Evolutionary conservation across 2,113 vertebrate genomes (phyloP).

Genomic region (Sorex araneus): DNA sequence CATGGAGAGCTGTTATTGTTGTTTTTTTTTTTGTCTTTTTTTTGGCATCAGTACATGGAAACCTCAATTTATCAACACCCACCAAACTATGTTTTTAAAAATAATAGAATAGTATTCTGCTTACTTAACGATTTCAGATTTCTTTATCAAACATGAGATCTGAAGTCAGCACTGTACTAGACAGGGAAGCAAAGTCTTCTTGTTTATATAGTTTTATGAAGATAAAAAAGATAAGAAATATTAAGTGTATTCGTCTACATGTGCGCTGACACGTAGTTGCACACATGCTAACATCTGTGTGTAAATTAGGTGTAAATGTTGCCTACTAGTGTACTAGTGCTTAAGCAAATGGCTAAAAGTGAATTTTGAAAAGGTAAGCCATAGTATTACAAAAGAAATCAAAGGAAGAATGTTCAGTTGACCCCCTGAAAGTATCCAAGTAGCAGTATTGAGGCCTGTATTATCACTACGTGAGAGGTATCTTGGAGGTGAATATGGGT

Average conservation of each 20-base stretch:
- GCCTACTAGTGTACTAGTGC: conserved; percentile 11
- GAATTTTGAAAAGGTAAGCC: conserved; percentile 31
- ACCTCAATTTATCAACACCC: conserved; percentile 37
- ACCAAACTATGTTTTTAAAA: background rate
- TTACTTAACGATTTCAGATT: conserved; percentile 53
- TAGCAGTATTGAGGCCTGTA: background rate
- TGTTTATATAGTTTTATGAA: conserved; percentile 37
- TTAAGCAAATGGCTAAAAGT: conserved; percentile 38
- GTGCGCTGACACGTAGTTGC: background rate
- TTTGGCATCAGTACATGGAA: background rate
- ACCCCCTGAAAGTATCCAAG: background rate
- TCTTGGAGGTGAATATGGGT: background rate
- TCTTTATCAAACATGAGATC: conserved; percentile 53
- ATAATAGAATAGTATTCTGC: background rate
- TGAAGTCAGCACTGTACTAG: conserved; percentile 28
- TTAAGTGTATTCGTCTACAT: background rate
- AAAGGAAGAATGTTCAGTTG: conserved; percentile 26
- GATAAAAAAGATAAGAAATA: background rate
- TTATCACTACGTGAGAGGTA: conserved; percentile 9
- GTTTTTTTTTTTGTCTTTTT: background rate
- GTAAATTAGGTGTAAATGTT: background rate
- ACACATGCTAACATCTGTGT: background rate
- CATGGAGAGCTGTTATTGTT: background rate
- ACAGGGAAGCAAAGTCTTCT: background rate
- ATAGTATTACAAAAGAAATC: conserved; percentile 39